Evolutionary conservation across 2,797 vertebrate species (phyloP).

Genomic region (Taeniopygia guttata): DNA sequence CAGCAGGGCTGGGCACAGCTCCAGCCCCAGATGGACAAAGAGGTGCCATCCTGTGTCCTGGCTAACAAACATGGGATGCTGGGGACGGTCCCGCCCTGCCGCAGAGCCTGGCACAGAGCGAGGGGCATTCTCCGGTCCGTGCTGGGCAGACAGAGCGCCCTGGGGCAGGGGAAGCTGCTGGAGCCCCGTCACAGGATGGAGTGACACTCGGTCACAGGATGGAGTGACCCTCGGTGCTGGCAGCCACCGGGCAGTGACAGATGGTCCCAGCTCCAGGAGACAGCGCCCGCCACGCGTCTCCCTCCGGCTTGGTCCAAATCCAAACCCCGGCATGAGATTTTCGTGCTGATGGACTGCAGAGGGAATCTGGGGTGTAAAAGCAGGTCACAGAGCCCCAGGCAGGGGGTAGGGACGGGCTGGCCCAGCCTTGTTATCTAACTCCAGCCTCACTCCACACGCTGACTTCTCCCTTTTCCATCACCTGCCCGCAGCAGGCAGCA

Average conservation of each 20-base stretch:
- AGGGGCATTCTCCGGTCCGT: background rate
- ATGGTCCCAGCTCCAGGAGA: conserved; percentile 8
- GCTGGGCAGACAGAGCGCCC: background rate
- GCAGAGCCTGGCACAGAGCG: rapidly evolving
- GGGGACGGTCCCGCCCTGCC: rapidly evolving
- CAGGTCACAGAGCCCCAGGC: conserved; percentile 28
- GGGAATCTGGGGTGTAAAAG: conserved; percentile 50
- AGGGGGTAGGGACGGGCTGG: background rate
- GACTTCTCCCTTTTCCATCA: background rate
- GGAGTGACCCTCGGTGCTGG: background rate
- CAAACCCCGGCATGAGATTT: background rate
- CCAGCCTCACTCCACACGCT: background rate
- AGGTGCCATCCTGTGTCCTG: rapidly evolving
- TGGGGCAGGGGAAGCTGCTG: background rate
- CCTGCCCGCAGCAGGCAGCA: background rate
- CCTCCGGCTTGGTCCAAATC: conserved; percentile 26
- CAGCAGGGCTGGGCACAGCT: background rate
- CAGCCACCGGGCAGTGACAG: background rate
- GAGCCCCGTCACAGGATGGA: background rate
- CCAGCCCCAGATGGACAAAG: background rate
- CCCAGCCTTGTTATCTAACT: conserved; percentile 6
- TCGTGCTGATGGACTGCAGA: conserved; percentile 10
- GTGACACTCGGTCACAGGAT: background rate
- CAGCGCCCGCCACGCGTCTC: background rate
- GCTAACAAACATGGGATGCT: background rate